phyloP scores from a whole-genome alignment of 2,797 vertebrate species.

The Glyptemys insculpta region DNA sequence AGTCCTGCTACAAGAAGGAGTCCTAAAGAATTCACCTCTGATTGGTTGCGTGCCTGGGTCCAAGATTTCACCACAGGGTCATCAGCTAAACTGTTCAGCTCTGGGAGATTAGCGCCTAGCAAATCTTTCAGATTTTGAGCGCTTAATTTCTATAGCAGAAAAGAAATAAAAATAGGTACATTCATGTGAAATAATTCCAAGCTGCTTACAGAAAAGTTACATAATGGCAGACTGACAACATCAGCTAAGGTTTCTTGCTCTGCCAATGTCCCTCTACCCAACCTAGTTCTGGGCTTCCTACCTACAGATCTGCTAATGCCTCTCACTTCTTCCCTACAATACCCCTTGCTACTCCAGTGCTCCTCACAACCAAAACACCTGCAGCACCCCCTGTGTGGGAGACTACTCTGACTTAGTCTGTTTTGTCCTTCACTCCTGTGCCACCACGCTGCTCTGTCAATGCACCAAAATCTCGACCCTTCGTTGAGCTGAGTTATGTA shows the following conservation, averaged over 20 bases:
- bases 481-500: too few relatives aligned
- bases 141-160: neutral
- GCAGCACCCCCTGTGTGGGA: neutral
- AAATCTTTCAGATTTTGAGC: neutral
- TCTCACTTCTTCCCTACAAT: neutral
- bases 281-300: neutral
- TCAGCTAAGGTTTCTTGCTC: neutral
- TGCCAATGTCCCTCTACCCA: neutral
- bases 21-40: neutral
- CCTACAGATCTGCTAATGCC: neutral
- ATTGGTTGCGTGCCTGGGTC: neutral
- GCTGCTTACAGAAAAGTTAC: neutral
- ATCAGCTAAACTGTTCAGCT: neutral
- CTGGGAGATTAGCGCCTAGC: neutral
- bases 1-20: neutral
- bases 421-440: neutral
- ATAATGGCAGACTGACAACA: fast-evolving
- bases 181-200: neutral
- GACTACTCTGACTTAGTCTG: neutral
- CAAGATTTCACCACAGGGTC: neutral
- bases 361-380: neutral
- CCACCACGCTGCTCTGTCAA: neutral
- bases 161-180: neutral
- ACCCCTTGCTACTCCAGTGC: neutral
- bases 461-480: neutral